Base-by-base conservation (phyloP, 2,888 invertebrate species). In the Apoda limacodes region DNA sequence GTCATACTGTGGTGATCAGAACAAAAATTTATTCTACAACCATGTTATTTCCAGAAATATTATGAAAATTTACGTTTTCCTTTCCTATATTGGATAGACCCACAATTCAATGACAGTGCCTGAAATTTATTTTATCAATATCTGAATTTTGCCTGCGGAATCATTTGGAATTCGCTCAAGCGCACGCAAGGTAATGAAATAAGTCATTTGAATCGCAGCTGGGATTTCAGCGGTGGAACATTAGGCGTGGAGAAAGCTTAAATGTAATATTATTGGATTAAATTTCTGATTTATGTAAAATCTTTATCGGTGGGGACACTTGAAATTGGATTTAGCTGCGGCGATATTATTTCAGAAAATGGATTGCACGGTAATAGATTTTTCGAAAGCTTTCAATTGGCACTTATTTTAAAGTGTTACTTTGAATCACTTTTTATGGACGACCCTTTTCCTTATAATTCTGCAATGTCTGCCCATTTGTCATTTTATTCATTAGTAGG, bases 121-220 rank as follows among this genome's bases (percentile, higher is more conserved):
- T 70, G 63, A 72, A 17, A 71, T 70, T 68, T 68, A 70, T 72
- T 75, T 70, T 67, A 71, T 69, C 74, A 69, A 71, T 70, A 62
- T 65, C 57, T 46, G 49, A 67, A 75, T 76, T 72, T 75, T 70
- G 56, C 58, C 42, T 60, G 43, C 54, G 54, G 56, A 55, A 55
- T 60, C 56, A 52, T 51, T 57, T 43, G 46, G 52, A 57, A 63
- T 55, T 60, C 62, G 50, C 51, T 52, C 37, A 42, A 40, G 46
- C 48, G 46, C 48, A 62, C 67, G 60, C 64, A 55, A 57, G 53
- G 68, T 65, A 71, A 75, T 75, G 72, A 72, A 74, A 76, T 78
- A 76, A 78, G 60, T 78, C 76, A 76, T 75, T 78, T 74, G 70
- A 76, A 78, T 76, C 67, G 76, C 65, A 70, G 71, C 75, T 74